A percentile compares a stretch with the other conserved stretches of the same genome.
Evolutionary conservation across 2,797 vertebrate species (phyloP).

Genomic region (Antrozous pallidus): DNA sequence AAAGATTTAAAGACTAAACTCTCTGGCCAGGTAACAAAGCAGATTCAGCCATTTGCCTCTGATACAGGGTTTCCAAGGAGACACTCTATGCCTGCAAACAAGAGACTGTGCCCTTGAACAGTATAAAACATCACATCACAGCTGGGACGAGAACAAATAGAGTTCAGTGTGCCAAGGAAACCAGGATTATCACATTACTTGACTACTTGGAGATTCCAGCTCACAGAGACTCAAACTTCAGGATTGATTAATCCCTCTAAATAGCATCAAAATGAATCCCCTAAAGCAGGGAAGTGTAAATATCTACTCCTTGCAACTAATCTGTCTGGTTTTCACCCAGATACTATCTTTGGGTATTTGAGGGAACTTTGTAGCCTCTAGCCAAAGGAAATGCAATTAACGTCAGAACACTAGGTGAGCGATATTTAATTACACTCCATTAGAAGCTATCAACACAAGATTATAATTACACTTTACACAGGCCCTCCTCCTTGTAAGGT

Average conservation of each 20-base stretch:
- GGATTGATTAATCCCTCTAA: not conserved
- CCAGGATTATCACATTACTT: not conserved
- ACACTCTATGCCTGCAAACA: not conserved
- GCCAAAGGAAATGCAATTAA: constrained; percentile 42
- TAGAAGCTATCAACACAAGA: constrained; percentile 38
- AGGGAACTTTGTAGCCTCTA: not conserved
- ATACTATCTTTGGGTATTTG: not conserved
- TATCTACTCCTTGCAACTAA: not conserved
- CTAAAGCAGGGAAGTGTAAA: not conserved
- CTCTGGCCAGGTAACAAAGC: not conserved
- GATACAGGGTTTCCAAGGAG: not conserved
- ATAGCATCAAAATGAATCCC: not conserved
- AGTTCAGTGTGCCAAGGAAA: not conserved
- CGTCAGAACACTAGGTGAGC: not conserved
- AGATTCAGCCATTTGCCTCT: not conserved
- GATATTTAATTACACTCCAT: constrained; percentile 29
- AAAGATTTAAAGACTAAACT: constrained; percentile 20
- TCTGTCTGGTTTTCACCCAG: not conserved
- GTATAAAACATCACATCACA: not conserved
- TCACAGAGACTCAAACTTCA: not conserved
- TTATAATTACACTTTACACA: not conserved
- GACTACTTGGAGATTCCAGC: not conserved
- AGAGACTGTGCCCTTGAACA: not conserved
- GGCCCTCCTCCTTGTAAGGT: not conserved
- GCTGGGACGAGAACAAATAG: not conserved